Conservation (phyloP, 2,797 vertebrate species). For the Sebastes hubbsi region DNA sequence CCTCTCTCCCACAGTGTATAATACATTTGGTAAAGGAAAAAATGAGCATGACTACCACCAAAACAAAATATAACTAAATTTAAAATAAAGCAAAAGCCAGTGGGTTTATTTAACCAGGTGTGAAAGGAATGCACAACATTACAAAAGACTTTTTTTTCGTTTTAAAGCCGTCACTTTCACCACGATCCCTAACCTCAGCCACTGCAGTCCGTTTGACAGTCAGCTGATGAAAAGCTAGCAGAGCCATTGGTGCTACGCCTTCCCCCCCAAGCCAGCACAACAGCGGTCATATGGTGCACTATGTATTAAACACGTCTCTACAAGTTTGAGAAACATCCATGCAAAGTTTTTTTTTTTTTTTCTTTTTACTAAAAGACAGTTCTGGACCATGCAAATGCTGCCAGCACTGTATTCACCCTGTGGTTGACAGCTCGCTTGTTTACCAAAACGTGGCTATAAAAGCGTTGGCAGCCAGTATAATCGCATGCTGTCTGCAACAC, state of each 20-base stretch:
- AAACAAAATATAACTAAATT: neutral
- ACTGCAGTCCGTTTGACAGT: constrained; percentile 81
- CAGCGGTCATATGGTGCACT: neutral
- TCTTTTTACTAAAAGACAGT: neutral
- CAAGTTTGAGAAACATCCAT: neutral
- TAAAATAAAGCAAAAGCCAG: neutral
- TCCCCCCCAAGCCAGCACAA: constrained; percentile 7
- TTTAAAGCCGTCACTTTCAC: constrained; percentile 34
- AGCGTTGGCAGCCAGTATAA: neutral
- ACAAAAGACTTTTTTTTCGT: neutral
- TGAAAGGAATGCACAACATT: neutral
- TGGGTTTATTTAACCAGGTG: neutral
- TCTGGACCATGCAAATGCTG: neutral
- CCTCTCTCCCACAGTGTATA: constrained; percentile 6
- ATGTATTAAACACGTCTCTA: neutral
- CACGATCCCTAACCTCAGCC: constrained; percentile 66
- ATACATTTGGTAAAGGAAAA: neutral
- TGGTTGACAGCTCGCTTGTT: constrained; percentile 5
- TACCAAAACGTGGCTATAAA: constrained; percentile 9
- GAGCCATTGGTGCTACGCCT: constrained; percentile 23
- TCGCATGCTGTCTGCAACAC: constrained; percentile 10
- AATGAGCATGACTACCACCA: neutral
- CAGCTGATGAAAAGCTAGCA: constrained; percentile 79
- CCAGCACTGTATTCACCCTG: neutral
- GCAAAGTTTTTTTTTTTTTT: neutral